Evolutionary conservation across 2,888 invertebrate species (phyloP), one percentile per base, ranked within the genome.

Genomic region (Sphecodes monilicornis): DNA sequence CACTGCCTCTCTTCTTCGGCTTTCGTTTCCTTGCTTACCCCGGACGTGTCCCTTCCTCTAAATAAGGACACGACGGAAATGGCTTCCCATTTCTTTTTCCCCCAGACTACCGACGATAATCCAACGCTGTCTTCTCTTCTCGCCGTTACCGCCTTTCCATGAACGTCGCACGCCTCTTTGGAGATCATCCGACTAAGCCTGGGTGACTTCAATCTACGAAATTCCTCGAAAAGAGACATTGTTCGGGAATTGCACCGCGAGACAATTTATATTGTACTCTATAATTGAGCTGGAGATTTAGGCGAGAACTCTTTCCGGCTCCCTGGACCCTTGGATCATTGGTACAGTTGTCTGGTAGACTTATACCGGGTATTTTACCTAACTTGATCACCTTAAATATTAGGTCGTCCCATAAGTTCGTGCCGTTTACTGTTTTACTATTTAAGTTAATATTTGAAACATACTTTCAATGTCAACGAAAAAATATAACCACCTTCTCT

Each of bases 11-110:
- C 90, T 90, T 90, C 88, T 92, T 90, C 90, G 91, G 90, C 50
- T 50, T 50, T 50, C 88, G 90, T 87, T 90, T 90, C 88, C 80
- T 87, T 86, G 87, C 84, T 78, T 75, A 74, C 76, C 82, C 86
- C 85, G 90, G 90, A 92, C 91, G 90, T 90, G 85, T 90, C 90
- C 91, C 91, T 88, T 71, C 88, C 90, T 92, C 93, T 93, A 93
- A 94, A 94, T 94, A 94, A 94, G 94, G 93, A 92, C 83, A 91
- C 92, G 88, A 93, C 93, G 93, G 93, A 94, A 94, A 94, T 91
- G 92, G 88, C 91, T 90, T 91, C 88, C 91, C 90, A 92, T 93
- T 91, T 92, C 91, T 92, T 92, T 89, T 91, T 91, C 87, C 75
- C 75, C 76, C 41, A 36, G 70, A 43, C 50, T 50, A 66, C 73